Conservation (phyloP, 2,797 vertebrate species). For the Anguilla anguilla region DNA sequence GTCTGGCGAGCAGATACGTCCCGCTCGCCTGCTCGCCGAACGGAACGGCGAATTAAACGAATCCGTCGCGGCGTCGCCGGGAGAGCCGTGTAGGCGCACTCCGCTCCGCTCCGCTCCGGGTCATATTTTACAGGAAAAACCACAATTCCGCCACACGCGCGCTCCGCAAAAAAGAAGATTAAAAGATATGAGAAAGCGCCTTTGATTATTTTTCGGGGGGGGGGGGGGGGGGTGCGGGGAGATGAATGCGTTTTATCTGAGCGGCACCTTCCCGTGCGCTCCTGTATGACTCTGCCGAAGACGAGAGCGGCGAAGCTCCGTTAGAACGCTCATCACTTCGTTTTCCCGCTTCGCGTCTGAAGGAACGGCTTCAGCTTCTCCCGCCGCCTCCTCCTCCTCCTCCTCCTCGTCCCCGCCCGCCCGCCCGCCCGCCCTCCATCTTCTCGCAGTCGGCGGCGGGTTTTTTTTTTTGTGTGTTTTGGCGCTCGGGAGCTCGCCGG, state of each 20-base stretch:
- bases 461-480: constrained; percentile 41
- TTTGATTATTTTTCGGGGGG: not conserved
- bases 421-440: constrained; percentile 65
- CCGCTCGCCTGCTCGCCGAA: constrained; percentile 10
- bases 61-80: constrained; percentile 27
- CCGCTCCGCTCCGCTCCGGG: not conserved
- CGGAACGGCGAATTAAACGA: not conserved
- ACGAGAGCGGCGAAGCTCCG: constrained; percentile 73
- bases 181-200: not conserved
- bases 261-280: constrained; percentile 42
- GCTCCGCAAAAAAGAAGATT: too few relatives aligned
- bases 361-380: constrained; percentile 70
- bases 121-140: not conserved
- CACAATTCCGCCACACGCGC: not conserved
- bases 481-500: constrained; percentile 55
- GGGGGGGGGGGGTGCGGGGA: too few relatives aligned
- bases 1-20: constrained; percentile 22
- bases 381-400: not conserved
- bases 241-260: not conserved
- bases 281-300: constrained; percentile 48
- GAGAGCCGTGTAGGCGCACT: not conserved
- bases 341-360: constrained; percentile 54
- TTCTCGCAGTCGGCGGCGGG: constrained; percentile 65
- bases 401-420: constrained; percentile 37
- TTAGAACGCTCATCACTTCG: constrained; percentile 73